These are phyloP conservation scores for Mycetomoellerius zeteki DNA, from an alignment of 1,140 invertebrate genomes.

Conservation along the genomic window DNA sequence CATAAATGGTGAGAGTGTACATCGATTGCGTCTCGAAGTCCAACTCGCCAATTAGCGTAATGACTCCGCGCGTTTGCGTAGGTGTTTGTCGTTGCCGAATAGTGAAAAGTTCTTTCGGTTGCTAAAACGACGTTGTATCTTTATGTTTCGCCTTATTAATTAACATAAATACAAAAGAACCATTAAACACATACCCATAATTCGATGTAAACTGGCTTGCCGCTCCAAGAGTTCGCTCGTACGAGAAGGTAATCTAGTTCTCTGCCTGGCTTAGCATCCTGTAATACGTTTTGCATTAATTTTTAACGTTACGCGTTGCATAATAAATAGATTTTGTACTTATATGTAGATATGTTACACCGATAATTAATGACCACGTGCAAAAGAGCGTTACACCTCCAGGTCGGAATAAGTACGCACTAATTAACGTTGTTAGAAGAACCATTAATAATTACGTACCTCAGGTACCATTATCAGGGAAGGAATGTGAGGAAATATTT, in stretches of 20 bases:
- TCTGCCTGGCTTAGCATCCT: constrained; percentile 93
- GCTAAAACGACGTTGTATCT: constrained; percentile 73
- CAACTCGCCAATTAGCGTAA: constrained; percentile 91
- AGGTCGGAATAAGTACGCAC: constrained; percentile 5
- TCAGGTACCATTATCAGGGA: constrained; percentile 93
- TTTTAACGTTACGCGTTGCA: neutral
- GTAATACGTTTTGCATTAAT: constrained; percentile 36
- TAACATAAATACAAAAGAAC: neutral
- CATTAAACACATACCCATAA: constrained; percentile 88
- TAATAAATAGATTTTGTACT: neutral
- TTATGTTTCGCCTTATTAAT: neutral
- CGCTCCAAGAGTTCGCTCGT: constrained; percentile 91
- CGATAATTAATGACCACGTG: neutral
- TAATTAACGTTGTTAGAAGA: constrained; percentile 40
- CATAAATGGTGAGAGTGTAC: constrained; percentile 93
- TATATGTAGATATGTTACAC: constrained; percentile 1
- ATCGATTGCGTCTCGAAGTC: constrained; percentile 95
- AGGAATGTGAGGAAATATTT: constrained; percentile 94
- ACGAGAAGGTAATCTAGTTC: constrained; percentile 94
- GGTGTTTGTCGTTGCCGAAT: constrained; percentile 92
- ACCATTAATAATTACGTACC: constrained; percentile 85
- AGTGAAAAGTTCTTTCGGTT: constrained; percentile 89
- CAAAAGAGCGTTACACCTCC: neutral
- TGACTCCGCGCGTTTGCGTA: constrained; percentile 91
- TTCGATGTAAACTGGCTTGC: constrained; percentile 93